phyloP scores from a whole-genome alignment of 2,888 invertebrate genomes.

The Ophion costatus region DNA sequence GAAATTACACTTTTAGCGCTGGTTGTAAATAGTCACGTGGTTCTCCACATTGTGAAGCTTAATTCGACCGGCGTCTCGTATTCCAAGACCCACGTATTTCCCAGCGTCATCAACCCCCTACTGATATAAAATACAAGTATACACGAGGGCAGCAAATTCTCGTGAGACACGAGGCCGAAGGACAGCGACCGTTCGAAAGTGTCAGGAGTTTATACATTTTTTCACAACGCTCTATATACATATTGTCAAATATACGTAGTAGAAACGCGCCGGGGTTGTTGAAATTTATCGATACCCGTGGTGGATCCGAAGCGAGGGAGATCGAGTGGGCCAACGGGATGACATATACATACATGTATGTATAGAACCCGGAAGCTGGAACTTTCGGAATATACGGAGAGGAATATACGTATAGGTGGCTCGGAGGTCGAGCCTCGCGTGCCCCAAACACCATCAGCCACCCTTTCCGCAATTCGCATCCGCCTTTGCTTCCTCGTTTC shows the following conservation, averaged over 20 bases:
- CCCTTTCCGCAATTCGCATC: slow-evolving; percentile 24
- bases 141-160: not conserved
- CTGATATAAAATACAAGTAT: not conserved
- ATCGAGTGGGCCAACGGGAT: slow-evolving; percentile 28
- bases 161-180: not conserved
- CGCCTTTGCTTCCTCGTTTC: slow-evolving; percentile 52
- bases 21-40: slow-evolving; percentile 19
- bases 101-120: slow-evolving; percentile 2
- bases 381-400: slow-evolving; percentile 29
- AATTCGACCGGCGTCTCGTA: not conserved
- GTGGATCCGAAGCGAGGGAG: slow-evolving; percentile 36
- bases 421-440: slow-evolving; percentile 53
- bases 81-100: slow-evolving; percentile 1
- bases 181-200: slow-evolving; percentile 31
- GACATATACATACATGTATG: slow-evolving; percentile 29
- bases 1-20: not conserved
- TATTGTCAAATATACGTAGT: slow-evolving; percentile 8
- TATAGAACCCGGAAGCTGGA: slow-evolving; percentile 66
- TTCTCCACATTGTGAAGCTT: not conserved
- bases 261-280: slow-evolving; percentile 27
- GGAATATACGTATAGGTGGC: not conserved
- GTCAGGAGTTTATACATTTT: slow-evolving; percentile 32
- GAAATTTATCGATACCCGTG: slow-evolving; percentile 62
- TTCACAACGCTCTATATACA: not conserved
- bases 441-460: slow-evolving; percentile 35